Evolutionary conservation across 2,113 vertebrate genomes (phyloP), one percentile per base, ranked within the genome.

Genomic region (Hiodon alosoides): DNA sequence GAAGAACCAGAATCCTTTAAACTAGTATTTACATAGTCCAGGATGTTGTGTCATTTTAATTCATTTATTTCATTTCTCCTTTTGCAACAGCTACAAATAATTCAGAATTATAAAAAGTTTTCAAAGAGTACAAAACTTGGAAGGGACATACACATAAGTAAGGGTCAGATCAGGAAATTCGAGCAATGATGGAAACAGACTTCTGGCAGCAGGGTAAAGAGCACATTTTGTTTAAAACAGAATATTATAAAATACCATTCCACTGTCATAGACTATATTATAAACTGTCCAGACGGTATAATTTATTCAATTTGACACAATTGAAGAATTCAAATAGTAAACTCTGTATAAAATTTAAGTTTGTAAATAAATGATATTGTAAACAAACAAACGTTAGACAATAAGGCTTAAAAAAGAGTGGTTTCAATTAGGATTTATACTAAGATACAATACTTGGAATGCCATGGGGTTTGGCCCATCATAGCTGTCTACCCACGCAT

Each of bases 91-190:
- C 91, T 94, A 94, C 91, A 93, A 95, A 97, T 93, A 92, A 96
- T 94, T 90, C 82, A 91, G 90, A 94, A 94, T 94, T 94, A 95
- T 92, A 95, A 96, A 96, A 96, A 94, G 89, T 93, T 92, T 90
- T 94, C 89, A 90, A 92, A 93, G 90, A 91, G 92, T 96, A 97
- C 93, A 98, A 97, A 98, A 95, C 90, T 90, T 94, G 90, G 90
- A 88, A 90, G 93, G 92, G 90, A 90, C 92, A 77, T 80, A 76
- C 74, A 87, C 91, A 90, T 91, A 87, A 17, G 87, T 88, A 93
- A 94, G 92, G 93, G 89, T 91, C 90, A 87, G 91, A 85, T 91
- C 90, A 92, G 90, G 92, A 31, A 31, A 88, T 88, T 91, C 88
- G 90, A 62, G 71, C 75, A 90, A 89, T 88, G 86, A 92, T n/a